Evolutionary conservation across 2,888 invertebrate species (phyloP).

Genomic region (Pogonocherus hispidulus): DNA sequence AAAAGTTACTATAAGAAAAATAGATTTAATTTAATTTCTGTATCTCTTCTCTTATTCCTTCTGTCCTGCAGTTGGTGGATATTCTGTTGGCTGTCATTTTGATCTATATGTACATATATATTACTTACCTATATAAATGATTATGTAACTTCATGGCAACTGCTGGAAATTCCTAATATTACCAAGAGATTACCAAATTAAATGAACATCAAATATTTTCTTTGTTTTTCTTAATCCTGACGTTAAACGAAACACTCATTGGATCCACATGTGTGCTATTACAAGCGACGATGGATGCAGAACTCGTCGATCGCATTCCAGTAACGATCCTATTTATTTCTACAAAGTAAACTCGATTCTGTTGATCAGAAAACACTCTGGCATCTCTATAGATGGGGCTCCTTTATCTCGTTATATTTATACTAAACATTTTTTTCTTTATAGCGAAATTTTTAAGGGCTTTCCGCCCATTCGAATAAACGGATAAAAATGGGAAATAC

Average conservation of each 20-base stretch:
- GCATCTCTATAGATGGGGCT: background rate
- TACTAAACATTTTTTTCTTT: background rate
- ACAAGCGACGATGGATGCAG: background rate
- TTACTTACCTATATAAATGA: too few species aligned
- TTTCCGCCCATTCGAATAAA: background rate
- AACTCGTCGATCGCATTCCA: background rate
- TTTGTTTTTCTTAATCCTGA: background rate
- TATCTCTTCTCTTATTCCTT: too few species aligned
- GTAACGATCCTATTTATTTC: background rate
- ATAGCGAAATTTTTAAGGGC: background rate
- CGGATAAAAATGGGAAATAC: constrained; percentile 7
- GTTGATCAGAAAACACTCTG: background rate
- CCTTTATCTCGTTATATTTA: background rate
- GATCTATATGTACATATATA: too few species aligned
- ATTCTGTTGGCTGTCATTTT: too few species aligned
- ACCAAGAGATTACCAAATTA: too few species aligned
- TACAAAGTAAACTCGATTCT: background rate
- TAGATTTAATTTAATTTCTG: too few species aligned
- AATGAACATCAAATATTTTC: too few species aligned
- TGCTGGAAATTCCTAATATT: too few species aligned
- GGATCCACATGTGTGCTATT: background rate
- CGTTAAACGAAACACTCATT: background rate
- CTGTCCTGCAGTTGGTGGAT: too few species aligned
- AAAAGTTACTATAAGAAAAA: too few species aligned
- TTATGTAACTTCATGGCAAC: too few species aligned